Evolutionary conservation across 2,888 invertebrate species (phyloP), one percentile per base, ranked within the genome.

Genomic region (Physocephala rufipes): DNA sequence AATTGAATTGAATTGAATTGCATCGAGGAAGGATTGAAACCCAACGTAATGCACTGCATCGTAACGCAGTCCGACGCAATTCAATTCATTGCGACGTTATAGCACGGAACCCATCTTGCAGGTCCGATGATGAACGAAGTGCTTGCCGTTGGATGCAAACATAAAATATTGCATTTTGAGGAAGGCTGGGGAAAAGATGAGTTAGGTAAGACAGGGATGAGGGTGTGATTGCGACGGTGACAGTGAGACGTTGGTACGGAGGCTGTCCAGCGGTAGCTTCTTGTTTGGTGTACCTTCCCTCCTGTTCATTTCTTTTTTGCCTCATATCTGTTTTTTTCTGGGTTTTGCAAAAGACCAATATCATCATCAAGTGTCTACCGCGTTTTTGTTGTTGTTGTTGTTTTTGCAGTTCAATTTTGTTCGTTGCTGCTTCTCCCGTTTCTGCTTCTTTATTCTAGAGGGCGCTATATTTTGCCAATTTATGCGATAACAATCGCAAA

Each of bases 401-500:
- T 36, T 1, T 21, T 49, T 13, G 62, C 12, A 43, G 16, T 36
- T 62, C 49, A 21, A 28, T 68, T 47, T 13, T 69, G 36, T 51
- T 67, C 28, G 47, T 55, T 71, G 47, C 49, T 67, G 62, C 21
- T 53, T 19, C 21, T 53, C 21, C 0, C n/a, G 45, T 45, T 62
- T 67, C 28, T 67, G 9, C 36, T 36, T 4, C 36, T 45, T 58
- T 63, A 21, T 64, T 58, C 59, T 69, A 69, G 65, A 72, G 66
- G 71, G 68, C 63, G 72, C 71, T 68, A 68, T 70, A 66, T 71
- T 53, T 69, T 73, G 70, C 73, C 74, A 75, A 73, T 75, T 75
- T 74, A 75, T 75, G 70, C 68, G 74, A 75, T 74, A 72, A 73
- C n/a, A 75, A 74, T 75, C 75, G 70, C 72, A 30, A 69, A 47